Conservation (phyloP, 2,113 vertebrate genomes). For the Callithrix jacchus region DNA sequence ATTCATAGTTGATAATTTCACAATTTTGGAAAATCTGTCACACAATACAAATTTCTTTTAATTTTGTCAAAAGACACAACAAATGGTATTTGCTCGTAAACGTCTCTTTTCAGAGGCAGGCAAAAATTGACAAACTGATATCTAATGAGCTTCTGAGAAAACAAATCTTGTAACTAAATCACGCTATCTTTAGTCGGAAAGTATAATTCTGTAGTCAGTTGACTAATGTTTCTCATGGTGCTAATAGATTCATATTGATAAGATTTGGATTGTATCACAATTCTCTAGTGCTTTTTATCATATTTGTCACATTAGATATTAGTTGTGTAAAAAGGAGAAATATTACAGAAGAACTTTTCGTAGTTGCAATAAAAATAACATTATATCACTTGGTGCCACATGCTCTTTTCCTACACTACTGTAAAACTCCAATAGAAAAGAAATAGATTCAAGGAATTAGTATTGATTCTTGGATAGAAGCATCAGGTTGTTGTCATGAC, state of each 20-base stretch:
- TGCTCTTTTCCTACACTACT: not conserved
- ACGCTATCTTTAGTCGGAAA: not conserved
- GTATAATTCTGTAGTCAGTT: not conserved
- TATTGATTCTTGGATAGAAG: slow-evolving; percentile 50
- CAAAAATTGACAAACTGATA: not conserved
- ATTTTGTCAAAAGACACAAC: not conserved
- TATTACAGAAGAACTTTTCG: not conserved
- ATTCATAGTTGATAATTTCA: not conserved
- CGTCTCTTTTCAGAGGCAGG: not conserved
- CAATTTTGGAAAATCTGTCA: not conserved
- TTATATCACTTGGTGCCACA: not conserved
- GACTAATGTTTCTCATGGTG: not conserved
- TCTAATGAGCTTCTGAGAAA: not conserved
- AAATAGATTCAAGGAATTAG: slow-evolving; percentile 13
- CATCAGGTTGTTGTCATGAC: slow-evolving; percentile 46
- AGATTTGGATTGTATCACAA: not conserved
- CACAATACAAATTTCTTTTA: not conserved
- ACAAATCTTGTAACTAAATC: not conserved
- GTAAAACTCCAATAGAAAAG: not conserved
- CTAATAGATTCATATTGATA: not conserved
- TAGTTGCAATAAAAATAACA: not conserved
- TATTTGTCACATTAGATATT: not conserved
- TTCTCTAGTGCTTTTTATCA: not conserved
- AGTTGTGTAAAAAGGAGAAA: not conserved
- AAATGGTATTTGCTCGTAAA: not conserved